A percentile compares a stretch with the other conserved stretches of the same genome.
Conservation (phyloP, 2,888 invertebrate species). For the Sarcophaga subvicina region DNA sequence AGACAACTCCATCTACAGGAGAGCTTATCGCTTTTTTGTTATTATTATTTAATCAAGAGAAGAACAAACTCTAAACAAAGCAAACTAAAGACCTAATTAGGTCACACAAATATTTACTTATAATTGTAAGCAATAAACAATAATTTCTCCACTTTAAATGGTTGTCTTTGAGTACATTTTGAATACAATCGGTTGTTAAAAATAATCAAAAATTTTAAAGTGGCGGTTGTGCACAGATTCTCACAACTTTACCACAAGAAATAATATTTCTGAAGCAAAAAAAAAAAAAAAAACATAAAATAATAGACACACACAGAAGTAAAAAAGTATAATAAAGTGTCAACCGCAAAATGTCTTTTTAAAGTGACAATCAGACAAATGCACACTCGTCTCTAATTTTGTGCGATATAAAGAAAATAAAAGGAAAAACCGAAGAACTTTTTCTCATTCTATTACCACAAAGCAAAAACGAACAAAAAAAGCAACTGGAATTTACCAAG, state of each 20-base stretch:
- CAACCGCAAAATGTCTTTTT: constrained; percentile 59
- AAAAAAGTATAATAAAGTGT: constrained; percentile 45
- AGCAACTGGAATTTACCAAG: background rate
- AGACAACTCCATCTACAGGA: too few species aligned
- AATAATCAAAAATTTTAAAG: too few species aligned
- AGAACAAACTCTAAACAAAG: too few species aligned
- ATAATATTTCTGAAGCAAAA: background rate
- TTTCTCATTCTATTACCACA: background rate
- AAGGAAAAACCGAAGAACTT: background rate
- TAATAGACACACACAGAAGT: background rate
- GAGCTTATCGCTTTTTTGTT: too few species aligned
- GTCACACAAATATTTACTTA: too few species aligned
- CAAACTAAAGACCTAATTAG: too few species aligned
- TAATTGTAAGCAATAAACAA: too few species aligned
- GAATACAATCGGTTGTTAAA: too few species aligned
- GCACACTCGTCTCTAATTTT: background rate
- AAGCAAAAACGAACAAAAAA: background rate
- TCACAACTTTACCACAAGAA: background rate
- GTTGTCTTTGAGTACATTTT: too few species aligned
- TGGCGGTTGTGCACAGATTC: too few species aligned
- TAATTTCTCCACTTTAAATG: too few species aligned
- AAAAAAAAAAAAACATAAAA: background rate
- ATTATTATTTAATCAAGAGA: too few species aligned
- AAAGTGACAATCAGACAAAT: constrained; percentile 52
- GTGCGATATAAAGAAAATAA: background rate